Percentiles rank a stretch among this genome's conserved stretches.
Conservation (phyloP, 2,113 vertebrate genomes). For the Tapirus terrestris region DNA sequence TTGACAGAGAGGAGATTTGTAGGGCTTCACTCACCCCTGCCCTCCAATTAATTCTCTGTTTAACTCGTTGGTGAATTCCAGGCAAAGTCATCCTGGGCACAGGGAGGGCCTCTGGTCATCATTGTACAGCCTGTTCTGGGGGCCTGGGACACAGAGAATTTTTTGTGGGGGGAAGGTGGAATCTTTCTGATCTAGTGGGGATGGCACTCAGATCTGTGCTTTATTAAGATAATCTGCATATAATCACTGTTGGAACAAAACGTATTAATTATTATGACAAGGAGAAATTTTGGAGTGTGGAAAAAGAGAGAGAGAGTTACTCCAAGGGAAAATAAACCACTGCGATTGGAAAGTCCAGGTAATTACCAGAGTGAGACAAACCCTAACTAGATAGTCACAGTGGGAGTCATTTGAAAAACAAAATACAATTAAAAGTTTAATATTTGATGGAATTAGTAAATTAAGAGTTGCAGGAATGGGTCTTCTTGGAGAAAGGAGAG, state of each 20-base stretch:
- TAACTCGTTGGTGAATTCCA: neutral
- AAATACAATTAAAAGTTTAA: slow-evolving; percentile 33
- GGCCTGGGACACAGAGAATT: neutral
- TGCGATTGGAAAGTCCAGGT: neutral
- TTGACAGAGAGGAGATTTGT: neutral
- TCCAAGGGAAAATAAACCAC: slow-evolving; percentile 36
- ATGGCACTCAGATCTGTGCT: neutral
- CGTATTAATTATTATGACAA: slow-evolving; percentile 73
- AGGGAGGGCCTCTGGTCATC: neutral
- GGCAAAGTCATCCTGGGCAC: neutral
- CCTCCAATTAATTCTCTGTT: neutral
- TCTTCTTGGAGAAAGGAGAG: neutral
- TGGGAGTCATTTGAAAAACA: slow-evolving; percentile 30
- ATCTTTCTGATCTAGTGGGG: neutral
- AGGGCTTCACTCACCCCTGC: neutral
- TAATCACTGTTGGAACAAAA: slow-evolving; percentile 49
- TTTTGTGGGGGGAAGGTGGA: neutral
- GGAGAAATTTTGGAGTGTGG: slow-evolving; percentile 54
- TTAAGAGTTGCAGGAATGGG: neutral
- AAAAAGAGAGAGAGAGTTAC: neutral
- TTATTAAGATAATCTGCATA: slow-evolving; percentile 61
- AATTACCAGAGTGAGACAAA: neutral
- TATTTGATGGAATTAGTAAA: slow-evolving; percentile 5
- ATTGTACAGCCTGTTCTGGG: neutral
- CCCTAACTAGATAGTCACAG: neutral